Evolutionary conservation across 53 echinoderm and acorn worm genomes (phyloP), one percentile per base, ranked within the genome.

Genomic region (Glandiceps talaboti): DNA sequence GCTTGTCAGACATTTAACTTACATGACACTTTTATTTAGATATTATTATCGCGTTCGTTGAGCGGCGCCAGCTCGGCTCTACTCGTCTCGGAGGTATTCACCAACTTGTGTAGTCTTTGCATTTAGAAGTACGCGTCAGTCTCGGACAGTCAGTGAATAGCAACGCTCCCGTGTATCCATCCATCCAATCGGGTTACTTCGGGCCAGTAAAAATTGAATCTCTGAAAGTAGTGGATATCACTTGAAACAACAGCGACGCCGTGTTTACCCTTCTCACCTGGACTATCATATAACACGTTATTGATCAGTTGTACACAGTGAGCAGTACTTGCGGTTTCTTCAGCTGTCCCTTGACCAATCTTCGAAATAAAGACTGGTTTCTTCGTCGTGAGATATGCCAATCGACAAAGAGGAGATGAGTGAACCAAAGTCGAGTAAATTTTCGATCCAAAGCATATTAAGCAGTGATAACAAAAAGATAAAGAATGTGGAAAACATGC

Each of bases 41-140:
- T 74, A 79, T 84, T 84, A 80, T 84, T 79, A 85, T 76, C 29
- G 31, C 75, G 64, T 75, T 80, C 45, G 85, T 75, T 80, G 33
- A 27, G 45, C 29, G 85, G 85, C 85, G 85, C 85, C 85, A 80
- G 85, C 27, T 14, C 73, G 85, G 85, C 85, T 75, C 79, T 31
- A n/a, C 14, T 6, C 73, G 33, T 29, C 45, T 74, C 80, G 85
- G 80, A 85, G 76, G 85, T 64, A 29, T 85, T 79, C 80, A 45
- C 6, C 20, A 45, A 45, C 64, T 45, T 20, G 64, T 45, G 20
- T 12, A 20, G 6, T 45, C 64, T 45, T 45, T 12, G 64, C 64
- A 45, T 45, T 45, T 45, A 12, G 64, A 20, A 45, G 6, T 45
- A 45, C 20, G 64, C 64, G 20, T 20, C 64, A 45, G 64, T 45